Evolutionary conservation across 2,888 invertebrate species (phyloP).

Genomic region (Xestia c-nigrum): DNA sequence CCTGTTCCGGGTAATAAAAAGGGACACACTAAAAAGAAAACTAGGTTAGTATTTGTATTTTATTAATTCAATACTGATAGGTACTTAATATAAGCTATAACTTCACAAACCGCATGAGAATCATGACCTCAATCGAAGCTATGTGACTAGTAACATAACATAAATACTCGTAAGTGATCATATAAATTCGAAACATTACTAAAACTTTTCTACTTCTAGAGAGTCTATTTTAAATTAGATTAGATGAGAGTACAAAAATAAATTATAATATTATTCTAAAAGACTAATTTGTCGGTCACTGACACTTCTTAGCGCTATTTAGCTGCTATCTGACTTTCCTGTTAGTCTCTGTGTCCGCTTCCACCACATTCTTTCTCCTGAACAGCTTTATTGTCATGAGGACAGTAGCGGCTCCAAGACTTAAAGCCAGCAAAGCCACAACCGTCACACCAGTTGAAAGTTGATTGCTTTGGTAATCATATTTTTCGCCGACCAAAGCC

Average conservation of each 20-base stretch:
- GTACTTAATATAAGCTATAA: conserved; percentile 68
- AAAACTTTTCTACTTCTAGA: conserved; percentile 62
- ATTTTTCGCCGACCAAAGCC: conserved; percentile 78
- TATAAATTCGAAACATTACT: conserved; percentile 67
- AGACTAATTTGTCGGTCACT: conserved; percentile 41
- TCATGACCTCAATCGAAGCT: conserved; percentile 67
- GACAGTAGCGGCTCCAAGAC: conserved; percentile 78
- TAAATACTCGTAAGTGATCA: conserved; percentile 61
- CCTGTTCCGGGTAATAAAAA: background rate
- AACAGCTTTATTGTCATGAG: conserved; percentile 83
- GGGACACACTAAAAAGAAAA: background rate
- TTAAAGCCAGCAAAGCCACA: conserved; percentile 80
- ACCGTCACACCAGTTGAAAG: conserved; percentile 79
- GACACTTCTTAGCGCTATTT: conserved; percentile 52
- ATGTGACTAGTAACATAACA: conserved; percentile 73
- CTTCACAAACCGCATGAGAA: conserved; percentile 67
- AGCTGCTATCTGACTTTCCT: conserved; percentile 81
- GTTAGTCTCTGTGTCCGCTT: conserved; percentile 77
- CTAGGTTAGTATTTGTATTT: conserved; percentile 47
- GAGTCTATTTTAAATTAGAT: conserved; percentile 57
- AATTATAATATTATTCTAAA: conserved; percentile 46
- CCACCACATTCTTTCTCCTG: conserved; percentile 69
- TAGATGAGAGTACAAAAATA: conserved; percentile 59
- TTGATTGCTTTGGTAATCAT: conserved; percentile 66
- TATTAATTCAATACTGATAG: conserved; percentile 73